Evolutionary conservation across 64 coral and sea anemone species (phyloP).

Genomic region (Orbicella faveolata): DNA sequence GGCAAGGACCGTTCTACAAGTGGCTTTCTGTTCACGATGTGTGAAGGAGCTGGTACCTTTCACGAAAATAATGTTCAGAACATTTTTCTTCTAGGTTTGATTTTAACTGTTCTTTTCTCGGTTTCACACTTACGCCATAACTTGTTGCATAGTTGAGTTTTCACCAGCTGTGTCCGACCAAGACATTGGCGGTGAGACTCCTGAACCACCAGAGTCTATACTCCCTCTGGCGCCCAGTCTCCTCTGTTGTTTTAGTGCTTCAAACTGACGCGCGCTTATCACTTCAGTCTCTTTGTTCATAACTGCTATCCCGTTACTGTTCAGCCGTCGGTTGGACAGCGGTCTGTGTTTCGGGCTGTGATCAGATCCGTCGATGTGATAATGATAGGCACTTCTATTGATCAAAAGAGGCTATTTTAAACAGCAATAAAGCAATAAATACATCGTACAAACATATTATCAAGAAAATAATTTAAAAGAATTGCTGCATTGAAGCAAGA

Average conservation of each 20-base stretch:
- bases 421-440: background rate
- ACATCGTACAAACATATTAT: no score
- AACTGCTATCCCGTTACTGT: background rate
- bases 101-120: background rate
- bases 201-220: conserved; percentile 33
- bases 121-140: conserved; percentile 59
- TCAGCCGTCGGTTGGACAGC: background rate
- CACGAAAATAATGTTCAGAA: background rate
- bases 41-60: no score
- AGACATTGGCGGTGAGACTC: conserved; percentile 30
- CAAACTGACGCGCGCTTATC: conserved; percentile 13
- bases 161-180: conserved; percentile 35
- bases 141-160: conserved; percentile 15
- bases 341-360: background rate
- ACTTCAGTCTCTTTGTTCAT: conserved; percentile 3
- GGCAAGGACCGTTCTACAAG: no score
- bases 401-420: background rate
- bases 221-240: conserved; percentile 12
- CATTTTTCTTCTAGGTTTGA: background rate
- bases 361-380: background rate
- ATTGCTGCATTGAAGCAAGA: no score
- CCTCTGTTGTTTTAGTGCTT: background rate
- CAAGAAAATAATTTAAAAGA: no score
- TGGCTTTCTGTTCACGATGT: no score
- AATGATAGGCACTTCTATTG: conserved; percentile 9